Base-by-base conservation (phyloP, 2,113 vertebrate genomes). In the Lipotes vexillifer region DNA sequence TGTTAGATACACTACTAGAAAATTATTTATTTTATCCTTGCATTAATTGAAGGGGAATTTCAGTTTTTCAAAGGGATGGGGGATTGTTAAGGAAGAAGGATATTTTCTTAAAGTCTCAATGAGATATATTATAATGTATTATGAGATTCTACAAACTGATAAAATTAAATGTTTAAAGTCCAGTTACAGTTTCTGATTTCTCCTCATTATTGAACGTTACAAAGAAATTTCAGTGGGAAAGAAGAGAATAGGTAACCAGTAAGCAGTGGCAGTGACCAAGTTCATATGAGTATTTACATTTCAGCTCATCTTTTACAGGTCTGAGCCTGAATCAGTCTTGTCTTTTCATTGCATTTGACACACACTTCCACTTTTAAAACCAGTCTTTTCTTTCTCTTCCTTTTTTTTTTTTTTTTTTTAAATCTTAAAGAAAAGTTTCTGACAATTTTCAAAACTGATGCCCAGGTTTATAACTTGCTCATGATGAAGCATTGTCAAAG, bases 391-490 rank as follows among this genome's bases (percentile, higher is more conserved):
- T 63, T 59, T 33, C 31, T 44, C 9, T 75, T 78, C 25, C 44
- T 38, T 7, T 55, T 92, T 14, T 52, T 52, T 52, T 49, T 49
- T 15, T 57, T 57, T 81, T 44, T 75, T 78, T 66, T 95, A 72
- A 91, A 92, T 49, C 49, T 84, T 84, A 61, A 92, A 90, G 81
- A 93, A 75, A 85, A 74, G 12, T 72, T 74, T 81, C 63, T 89
- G 66, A 96, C 12, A 31, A 69, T 78, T 95, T 96, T 91, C 72
- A 82, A 93, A 96, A 61, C 80, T 44, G 66, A 90, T 88, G 49
- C 23, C 71, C 33, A 85, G 61, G 27, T 86, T 95, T 97, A 93
- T 96, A 94, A 95, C 96, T 96, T 90, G 77, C 68, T 96, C 52
- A 91, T 83, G 88, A 88, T 49, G 65, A 94, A 82, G n/a, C 25